Evolutionary conservation across 2,797 vertebrate genomes (phyloP), one percentile per base, ranked within the genome.

Genomic region (Aplochiton taeniatus): DNA sequence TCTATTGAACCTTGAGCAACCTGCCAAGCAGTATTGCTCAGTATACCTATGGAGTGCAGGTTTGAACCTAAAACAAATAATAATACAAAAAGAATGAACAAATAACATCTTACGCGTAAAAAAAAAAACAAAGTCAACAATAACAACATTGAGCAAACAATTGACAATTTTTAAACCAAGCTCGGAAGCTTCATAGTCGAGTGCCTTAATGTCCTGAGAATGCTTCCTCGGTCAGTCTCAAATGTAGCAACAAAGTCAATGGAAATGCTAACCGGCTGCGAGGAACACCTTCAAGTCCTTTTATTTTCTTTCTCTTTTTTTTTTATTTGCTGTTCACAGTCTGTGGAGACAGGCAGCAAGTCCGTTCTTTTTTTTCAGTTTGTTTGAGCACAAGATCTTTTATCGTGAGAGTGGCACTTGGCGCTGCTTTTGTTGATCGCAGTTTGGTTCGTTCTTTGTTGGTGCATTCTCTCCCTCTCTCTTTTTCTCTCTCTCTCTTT

Each of bases 121-220:
- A 83, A 85, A 86, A 73, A 69, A 54, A 77, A 72, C 19, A 77
- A 9, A 48, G 65, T 45, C 52, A 54, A 76, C 61, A 70, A 70
- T 60, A 74, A 74, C 54, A 58, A 50, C 42, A 53, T 68, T 41
- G 48, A 58, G 53, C 49, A 68, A 83, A 72, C 55, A 66, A 81
- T 67, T 9, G 10, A 58, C 11, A 61, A 58, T 44, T 62, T 44
- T 59, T 64, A 54, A 68, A 63, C 49, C 53, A 66, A 75, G 70
- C 80, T 73, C 70, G 81, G 81, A 85, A 79, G 74, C 84, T 87
- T 88, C 77, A 74, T 73, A 82, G 83, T 72, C 31, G 79, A 81
- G 75, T 80, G 78, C 77, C 68, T 61, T 85, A 79, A 87, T 86
- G 88, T 92, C 91, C 92, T 93, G 91, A 93, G 91, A 90, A 90